Evolutionary conservation across 2,113 vertebrate genomes (phyloP).

Genomic region (Andinoacara biseriatus): DNA sequence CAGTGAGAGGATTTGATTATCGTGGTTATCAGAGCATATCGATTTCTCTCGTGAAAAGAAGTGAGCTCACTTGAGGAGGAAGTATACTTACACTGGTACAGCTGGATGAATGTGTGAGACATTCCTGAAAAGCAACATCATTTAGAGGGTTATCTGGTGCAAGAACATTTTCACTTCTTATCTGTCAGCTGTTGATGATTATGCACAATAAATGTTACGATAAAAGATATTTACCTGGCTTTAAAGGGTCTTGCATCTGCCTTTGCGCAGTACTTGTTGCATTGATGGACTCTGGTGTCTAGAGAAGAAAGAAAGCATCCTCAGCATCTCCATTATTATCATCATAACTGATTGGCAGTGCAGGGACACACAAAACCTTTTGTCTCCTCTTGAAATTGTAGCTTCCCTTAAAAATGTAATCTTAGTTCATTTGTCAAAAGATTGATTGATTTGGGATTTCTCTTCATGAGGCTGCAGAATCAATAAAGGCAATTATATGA

Average conservation of each 20-base stretch:
- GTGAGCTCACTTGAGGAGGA: background rate
- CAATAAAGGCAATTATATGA: too few species aligned
- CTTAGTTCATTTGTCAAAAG: too few species aligned
- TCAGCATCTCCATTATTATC: background rate
- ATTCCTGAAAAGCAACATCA: slow-evolving; percentile 46
- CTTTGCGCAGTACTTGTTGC: rapidly evolving
- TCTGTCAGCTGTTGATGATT: background rate
- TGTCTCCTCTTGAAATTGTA: background rate
- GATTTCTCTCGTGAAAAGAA: background rate
- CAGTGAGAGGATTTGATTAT: background rate
- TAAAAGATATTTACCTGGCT: background rate
- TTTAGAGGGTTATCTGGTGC: background rate
- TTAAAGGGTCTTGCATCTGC: rapidly evolving
- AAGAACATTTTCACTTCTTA: background rate
- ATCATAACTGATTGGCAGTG: background rate
- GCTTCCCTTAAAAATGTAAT: background rate
- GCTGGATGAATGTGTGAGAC: slow-evolving; percentile 45
- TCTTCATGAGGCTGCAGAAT: too few species aligned
- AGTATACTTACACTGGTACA: slow-evolving; percentile 32
- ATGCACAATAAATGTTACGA: background rate
- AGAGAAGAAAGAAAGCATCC: background rate
- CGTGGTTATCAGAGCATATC: background rate
- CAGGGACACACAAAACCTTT: background rate
- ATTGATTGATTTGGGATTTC: too few species aligned
- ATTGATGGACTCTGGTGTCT: background rate